Evolutionary conservation across 1,140 invertebrate species (phyloP), one percentile per base, ranked within the genome.

Genomic region (Varroa destructor): DNA sequence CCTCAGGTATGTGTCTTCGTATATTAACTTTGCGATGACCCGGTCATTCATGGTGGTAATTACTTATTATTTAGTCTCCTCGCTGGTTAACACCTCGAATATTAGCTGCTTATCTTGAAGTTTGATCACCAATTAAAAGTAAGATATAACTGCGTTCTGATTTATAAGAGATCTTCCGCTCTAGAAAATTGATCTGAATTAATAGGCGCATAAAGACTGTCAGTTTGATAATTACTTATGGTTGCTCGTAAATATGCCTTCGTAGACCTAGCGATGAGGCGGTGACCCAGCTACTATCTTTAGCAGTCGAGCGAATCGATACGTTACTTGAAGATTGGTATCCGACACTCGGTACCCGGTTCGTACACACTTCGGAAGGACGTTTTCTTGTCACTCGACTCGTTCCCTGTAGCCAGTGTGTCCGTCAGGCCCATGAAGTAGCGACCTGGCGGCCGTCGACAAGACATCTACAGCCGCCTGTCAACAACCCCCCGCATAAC

Each of bases 321-420:
- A 88, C 93, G 70, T 80, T 99, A 40, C 80, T 99, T 0, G 96
- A 99, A 80, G 96, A 99, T 80, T 99, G 96, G 95, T 97, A 95
- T 81, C 93, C 93, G 0, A 91, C 91, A 0, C 81, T 94, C 58
- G 88, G 95, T 5, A 97, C 94, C 1, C 84, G 95, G 57, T 99
- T 99, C 81, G 91, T 94, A 0, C 96, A 99, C 78, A 97, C 93
- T 0, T 94, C 92, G 0, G 93, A 96, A 79, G 96, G 96, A 0
- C 87, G 90, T 74, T 89, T 96, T 78, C 81, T 99, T 42, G 90
- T 99, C 8, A 97, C 92, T 0, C 83, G 96, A n/a, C 77, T 98
- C 36, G 88, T 97, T 58, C 90, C 93, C 0, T 99, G 96, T 80
- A 88, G 90, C 0, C 84, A 85, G 6, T 97, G 94, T 79, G 80